These are phyloP conservation scores for Phaenicophaeus curvirostris DNA, from an alignment of 2,797 vertebrate genomes.

Conservation along the genomic window DNA sequence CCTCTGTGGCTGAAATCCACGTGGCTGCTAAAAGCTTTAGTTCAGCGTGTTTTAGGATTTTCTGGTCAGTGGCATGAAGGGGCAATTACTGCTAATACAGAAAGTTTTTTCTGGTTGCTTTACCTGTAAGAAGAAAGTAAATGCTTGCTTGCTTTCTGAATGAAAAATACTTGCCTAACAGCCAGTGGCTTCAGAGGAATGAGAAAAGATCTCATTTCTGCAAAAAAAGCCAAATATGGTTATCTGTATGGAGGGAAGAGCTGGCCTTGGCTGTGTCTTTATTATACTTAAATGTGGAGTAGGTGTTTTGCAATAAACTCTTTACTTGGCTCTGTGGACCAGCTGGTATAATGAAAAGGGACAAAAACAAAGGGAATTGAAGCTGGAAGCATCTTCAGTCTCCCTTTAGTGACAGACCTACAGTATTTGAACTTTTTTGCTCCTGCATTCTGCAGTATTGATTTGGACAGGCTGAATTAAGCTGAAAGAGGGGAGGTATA, in stretches of 20 bases:
- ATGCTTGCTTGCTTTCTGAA: not conserved
- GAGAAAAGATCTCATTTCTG: not conserved
- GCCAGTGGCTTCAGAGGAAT: not conserved
- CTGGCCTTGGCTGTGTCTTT: not conserved
- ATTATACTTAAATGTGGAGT: rapidly evolving
- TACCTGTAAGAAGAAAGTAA: not conserved
- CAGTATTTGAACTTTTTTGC: not conserved
- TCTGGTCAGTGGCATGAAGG: not conserved
- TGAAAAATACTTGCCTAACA: not conserved
- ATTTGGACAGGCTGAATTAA: not conserved
- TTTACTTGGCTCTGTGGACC: not conserved
- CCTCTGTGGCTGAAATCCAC: not conserved
- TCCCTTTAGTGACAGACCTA: not conserved
- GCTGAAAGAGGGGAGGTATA: too few relatives aligned
- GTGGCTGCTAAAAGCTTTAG: not conserved
- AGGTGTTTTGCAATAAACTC: not conserved
- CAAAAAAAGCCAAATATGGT: not conserved
- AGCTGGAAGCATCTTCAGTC: not conserved
- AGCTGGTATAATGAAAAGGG: not conserved
- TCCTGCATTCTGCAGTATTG: not conserved
- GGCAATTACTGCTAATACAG: not conserved
- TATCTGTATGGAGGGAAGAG: not conserved
- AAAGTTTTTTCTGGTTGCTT: not conserved
- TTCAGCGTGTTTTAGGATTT: rapidly evolving
- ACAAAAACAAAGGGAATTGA: not conserved